Percentiles rank a stretch among this genome's conserved stretches.
Conservation (phyloP, 2,888 invertebrate genomes). For the Caenorhabditis sulstoni region DNA sequence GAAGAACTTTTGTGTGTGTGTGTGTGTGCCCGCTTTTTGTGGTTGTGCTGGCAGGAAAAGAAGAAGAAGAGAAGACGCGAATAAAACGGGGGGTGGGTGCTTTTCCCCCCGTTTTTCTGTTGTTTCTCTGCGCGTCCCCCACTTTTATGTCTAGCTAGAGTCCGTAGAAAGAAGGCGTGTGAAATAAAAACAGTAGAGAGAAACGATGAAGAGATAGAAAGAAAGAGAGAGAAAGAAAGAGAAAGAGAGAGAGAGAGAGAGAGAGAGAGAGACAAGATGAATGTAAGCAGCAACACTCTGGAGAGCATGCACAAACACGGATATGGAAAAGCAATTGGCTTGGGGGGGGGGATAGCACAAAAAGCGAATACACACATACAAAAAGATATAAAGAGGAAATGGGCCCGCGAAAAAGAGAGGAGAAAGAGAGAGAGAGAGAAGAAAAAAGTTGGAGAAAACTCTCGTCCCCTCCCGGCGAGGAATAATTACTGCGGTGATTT, state of each 20-base stretch:
- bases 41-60: constrained; percentile 8
- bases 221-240: constrained; percentile 2
- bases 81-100: constrained; percentile 16
- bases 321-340: constrained; percentile 45
- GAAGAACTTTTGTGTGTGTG: constrained; percentile 37
- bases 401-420: not conserved
- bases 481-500: constrained; percentile 32
- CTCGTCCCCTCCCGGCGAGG: constrained; percentile 9
- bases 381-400: constrained; percentile 13
- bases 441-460: constrained; percentile 10
- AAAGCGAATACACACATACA: constrained; percentile 20
- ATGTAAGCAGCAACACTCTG: constrained; percentile 48
- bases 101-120: constrained; percentile 2
- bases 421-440: not conserved
- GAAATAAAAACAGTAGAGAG: constrained; percentile 28
- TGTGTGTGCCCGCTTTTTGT: constrained; percentile 35
- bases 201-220: not conserved
- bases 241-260: constrained; percentile 9
- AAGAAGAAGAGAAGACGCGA: constrained; percentile 42
- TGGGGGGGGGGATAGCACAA: constrained; percentile 4
- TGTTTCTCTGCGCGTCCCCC: constrained; percentile 9
- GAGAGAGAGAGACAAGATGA: constrained; percentile 20
- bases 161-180: constrained; percentile 20
- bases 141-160: not conserved
- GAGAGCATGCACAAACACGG: constrained; percentile 40